phyloP scores from a whole-genome alignment of 2,113 vertebrate species.

The Herpailurus yagouaroundi region DNA sequence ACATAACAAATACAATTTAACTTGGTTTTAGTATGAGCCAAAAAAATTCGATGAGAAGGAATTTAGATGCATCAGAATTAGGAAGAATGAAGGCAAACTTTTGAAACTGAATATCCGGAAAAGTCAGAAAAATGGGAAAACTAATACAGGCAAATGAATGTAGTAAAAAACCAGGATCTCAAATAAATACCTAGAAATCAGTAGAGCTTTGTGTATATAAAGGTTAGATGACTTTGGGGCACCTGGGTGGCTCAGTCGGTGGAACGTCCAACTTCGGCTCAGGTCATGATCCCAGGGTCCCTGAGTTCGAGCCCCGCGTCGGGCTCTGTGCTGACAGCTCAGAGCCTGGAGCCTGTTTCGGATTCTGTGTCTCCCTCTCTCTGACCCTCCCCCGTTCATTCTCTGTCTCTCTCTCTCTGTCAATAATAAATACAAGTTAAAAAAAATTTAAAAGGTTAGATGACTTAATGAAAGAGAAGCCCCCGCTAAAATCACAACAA shows the following conservation, averaged over 20 bases:
- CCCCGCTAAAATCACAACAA: neutral
- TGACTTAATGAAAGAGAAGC: neutral
- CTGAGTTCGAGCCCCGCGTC: too few species aligned
- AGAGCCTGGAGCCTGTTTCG: too few species aligned
- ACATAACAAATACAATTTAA: neutral
- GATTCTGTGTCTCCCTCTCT: too few species aligned
- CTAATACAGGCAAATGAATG: neutral
- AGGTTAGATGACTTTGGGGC: neutral
- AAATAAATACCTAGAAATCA: neutral
- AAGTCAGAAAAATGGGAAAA: neutral
- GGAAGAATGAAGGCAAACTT: neutral
- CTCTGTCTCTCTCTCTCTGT: too few species aligned
- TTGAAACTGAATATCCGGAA: neutral
- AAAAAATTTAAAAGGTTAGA: neutral
- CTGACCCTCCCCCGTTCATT: too few species aligned
- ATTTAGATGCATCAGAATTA: neutral
- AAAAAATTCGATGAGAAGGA: neutral
- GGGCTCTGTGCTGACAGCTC: too few species aligned
- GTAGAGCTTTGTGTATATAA: neutral
- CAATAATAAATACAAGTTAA: too few species aligned
- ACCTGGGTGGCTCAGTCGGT: too few species aligned
- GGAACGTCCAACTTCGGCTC: too few species aligned
- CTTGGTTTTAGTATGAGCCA: neutral
- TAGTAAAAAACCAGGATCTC: neutral
- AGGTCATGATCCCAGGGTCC: too few species aligned